phyloP scores from a whole-genome alignment of 2,797 vertebrate species.

The Pseudopleuronectes americanus region DNA sequence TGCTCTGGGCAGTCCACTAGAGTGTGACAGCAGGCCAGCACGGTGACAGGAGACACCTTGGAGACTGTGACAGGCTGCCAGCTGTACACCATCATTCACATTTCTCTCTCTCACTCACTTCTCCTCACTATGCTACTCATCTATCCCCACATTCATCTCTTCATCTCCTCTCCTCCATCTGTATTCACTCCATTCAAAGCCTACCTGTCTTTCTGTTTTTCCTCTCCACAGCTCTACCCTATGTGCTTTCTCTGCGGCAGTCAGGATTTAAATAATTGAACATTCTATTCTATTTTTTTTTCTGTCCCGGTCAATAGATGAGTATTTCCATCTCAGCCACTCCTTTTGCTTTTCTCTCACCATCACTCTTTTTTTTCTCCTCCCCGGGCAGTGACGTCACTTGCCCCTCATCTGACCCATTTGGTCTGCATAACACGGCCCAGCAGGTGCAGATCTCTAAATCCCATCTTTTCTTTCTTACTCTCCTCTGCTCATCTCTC shows the following conservation, averaged over 20 bases:
- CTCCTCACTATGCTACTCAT: slow-evolving; percentile 73
- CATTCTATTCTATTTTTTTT: slow-evolving; percentile 49
- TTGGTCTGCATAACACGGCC: slow-evolving; percentile 80
- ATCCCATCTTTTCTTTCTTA: slow-evolving; percentile 75
- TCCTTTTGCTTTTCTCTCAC: slow-evolving; percentile 21
- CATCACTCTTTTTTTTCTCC: slow-evolving; percentile 44
- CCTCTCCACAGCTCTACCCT: slow-evolving; percentile 56
- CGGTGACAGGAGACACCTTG: slow-evolving; percentile 85
- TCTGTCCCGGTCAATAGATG: slow-evolving; percentile 45
- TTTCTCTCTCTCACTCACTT: slow-evolving; percentile 74
- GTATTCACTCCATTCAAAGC: slow-evolving; percentile 71
- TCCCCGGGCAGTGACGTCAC: slow-evolving; percentile 62
- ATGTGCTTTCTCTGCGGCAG: slow-evolving; percentile 49
- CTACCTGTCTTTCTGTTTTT: slow-evolving; percentile 76
- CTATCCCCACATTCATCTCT: slow-evolving; percentile 75
- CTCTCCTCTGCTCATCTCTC: slow-evolving; percentile 59
- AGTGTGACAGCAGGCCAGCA: slow-evolving; percentile 84
- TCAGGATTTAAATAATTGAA: slow-evolving; percentile 77
- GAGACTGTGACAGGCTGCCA: slow-evolving; percentile 84
- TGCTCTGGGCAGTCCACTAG: slow-evolving; percentile 81
- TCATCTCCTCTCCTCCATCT: slow-evolving; percentile 72
- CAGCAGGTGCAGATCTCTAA: slow-evolving; percentile 80
- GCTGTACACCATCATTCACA: slow-evolving; percentile 82
- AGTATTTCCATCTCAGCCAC: slow-evolving; percentile 36
- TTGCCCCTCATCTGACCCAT: slow-evolving; percentile 76